phyloP scores from a whole-genome alignment of 2,113 vertebrate species.

The Lophotis ruficrista region DNA sequence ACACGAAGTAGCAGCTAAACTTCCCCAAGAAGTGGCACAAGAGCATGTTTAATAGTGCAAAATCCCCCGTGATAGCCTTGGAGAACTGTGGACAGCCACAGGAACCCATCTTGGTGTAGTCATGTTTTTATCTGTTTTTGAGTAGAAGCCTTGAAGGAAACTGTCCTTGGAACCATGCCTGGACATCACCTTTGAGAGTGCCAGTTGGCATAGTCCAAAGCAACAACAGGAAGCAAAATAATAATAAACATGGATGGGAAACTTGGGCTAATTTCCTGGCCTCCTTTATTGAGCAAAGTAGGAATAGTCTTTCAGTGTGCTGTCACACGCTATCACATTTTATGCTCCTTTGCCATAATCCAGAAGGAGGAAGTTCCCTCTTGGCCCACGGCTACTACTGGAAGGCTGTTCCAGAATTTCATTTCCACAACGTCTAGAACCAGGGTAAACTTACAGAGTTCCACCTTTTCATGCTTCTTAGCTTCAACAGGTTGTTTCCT shows the following conservation, averaged over 20 bases:
- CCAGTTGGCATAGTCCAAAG: neutral
- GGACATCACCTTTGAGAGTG: neutral
- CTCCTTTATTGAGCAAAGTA: neutral
- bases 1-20: neutral
- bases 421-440: neutral
- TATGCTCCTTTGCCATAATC: neutral
- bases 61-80: neutral
- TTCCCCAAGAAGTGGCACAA: neutral
- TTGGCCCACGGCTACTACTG: neutral
- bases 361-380: neutral
- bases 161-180: neutral
- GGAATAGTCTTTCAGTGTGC: neutral
- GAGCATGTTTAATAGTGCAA: neutral
- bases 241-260: neutral
- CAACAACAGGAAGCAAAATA: neutral
- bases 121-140: neutral
- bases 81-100: neutral
- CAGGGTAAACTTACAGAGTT: neutral
- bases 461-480: neutral
- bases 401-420: neutral
- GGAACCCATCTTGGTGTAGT: neutral
- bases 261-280: neutral
- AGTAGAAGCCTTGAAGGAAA: neutral
- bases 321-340: neutral
- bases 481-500: neutral